Evolutionary conservation across 2,113 vertebrate genomes (phyloP).

Genomic region (Crocuta crocuta): DNA sequence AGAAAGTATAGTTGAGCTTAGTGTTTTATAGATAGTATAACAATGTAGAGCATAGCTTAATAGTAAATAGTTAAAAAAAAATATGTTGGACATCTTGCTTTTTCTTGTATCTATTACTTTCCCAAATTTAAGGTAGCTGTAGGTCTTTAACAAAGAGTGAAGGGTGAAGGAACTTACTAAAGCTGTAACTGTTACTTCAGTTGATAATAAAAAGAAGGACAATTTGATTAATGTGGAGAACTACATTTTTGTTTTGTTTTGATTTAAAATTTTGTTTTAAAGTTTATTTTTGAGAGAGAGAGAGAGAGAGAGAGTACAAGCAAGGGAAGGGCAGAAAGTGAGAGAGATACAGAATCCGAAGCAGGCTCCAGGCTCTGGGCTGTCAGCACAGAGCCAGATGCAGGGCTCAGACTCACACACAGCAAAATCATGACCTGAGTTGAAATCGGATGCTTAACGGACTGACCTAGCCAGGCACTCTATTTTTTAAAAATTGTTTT

Average conservation of each 20-base stretch:
- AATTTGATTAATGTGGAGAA: neutral
- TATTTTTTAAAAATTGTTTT: too few species aligned
- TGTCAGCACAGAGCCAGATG: too few species aligned
- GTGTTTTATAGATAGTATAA: neutral
- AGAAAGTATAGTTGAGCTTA: conserved; percentile 8
- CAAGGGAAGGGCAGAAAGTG: too few species aligned
- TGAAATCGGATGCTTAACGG: too few species aligned
- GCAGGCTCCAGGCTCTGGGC: too few species aligned
- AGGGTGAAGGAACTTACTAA: neutral
- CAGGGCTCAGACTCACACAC: too few species aligned
- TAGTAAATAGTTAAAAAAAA: neutral
- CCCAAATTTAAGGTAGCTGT: conserved; percentile 2
- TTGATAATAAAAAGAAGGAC: neutral
- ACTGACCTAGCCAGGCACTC: too few species aligned
- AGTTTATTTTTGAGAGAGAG: too few species aligned
- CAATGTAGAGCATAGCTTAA: neutral
- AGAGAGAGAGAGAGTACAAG: too few species aligned
- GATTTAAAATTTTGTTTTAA: too few species aligned
- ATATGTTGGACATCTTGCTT: neutral
- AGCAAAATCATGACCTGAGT: too few species aligned
- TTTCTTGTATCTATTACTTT: conserved; percentile 17
- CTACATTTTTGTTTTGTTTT: neutral
- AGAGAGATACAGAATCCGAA: too few species aligned
- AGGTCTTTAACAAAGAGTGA: neutral
- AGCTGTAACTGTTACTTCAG: neutral